Evolutionary conservation across 2,113 vertebrate species (phyloP).

Genomic region (Sula dactylatra): DNA sequence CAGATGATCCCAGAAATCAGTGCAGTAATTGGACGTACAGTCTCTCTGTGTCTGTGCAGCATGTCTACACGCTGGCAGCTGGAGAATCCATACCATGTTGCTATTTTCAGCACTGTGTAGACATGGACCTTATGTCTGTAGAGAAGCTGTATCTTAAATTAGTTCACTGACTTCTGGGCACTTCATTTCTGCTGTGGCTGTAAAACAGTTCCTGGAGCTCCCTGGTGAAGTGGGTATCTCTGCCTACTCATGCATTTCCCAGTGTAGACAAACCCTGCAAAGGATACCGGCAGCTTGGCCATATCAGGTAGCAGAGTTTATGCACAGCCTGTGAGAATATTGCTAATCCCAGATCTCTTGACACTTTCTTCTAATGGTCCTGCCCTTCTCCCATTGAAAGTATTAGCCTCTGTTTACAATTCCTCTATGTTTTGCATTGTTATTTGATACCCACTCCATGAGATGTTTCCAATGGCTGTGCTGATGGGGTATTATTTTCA

Average conservation of each 20-base stretch:
- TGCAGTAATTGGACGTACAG: not conserved
- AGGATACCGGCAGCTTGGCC: not conserved
- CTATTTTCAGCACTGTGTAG: not conserved
- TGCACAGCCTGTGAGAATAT: not conserved
- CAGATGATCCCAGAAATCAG: not conserved
- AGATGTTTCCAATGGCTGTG: not conserved
- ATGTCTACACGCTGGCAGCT: not conserved
- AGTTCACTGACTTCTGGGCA: conserved; percentile 2
- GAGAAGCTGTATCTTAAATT: conserved; percentile 14
- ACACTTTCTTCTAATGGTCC: not conserved
- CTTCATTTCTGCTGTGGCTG: not conserved
- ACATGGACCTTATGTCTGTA: conserved; percentile 2
- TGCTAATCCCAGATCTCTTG: not conserved
- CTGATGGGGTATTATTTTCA: not conserved
- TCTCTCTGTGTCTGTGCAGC: not conserved
- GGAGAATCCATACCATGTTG: not conserved
- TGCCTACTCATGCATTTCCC: not conserved
- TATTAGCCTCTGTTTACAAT: not conserved
- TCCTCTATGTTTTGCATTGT: not conserved
- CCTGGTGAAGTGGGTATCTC: not conserved
- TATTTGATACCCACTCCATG: not conserved
- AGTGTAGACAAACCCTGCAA: fast-evolving
- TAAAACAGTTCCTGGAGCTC: not conserved
- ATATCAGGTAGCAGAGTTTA: not conserved
- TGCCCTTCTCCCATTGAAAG: not conserved